These are phyloP conservation scores for Peromyscus californicus DNA, from an alignment of 2,113 vertebrate genomes.

Conservation along the genomic window DNA sequence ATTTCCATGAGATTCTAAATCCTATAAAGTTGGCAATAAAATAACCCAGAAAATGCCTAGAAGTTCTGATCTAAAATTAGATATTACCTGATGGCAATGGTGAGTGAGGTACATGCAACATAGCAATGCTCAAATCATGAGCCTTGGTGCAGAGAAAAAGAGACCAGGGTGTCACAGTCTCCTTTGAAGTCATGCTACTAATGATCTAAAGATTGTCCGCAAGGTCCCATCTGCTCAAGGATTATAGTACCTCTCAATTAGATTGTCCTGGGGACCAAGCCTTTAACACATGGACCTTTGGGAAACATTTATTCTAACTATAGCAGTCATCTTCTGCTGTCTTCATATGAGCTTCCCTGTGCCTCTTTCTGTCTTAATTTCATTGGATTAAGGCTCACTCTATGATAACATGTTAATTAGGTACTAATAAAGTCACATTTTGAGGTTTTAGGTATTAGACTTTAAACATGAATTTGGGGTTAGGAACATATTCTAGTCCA, in stretches of 20 bases:
- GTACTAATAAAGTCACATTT: not conserved
- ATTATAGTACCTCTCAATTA: not conserved
- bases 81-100: not conserved
- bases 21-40: not conserved
- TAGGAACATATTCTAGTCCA: not conserved
- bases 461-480: not conserved
- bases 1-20: not conserved
- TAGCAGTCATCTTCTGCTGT: not conserved
- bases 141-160: not conserved
- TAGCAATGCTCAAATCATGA: not conserved
- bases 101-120: not conserved
- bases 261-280: not conserved
- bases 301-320: not conserved
- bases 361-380: not conserved
- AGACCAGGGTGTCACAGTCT: not conserved
- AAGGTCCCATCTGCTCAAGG: not conserved
- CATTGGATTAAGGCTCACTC: not conserved
- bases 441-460: not conserved
- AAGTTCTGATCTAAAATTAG: not conserved
- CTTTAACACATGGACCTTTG: not conserved
- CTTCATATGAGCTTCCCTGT: not conserved
- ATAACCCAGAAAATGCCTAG: not conserved
- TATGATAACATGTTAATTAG: not conserved
- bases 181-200: not conserved
- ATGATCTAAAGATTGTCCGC: not conserved